phyloP scores from a whole-genome alignment of 2,113 vertebrate species.

The Nesoenas mayeri region DNA sequence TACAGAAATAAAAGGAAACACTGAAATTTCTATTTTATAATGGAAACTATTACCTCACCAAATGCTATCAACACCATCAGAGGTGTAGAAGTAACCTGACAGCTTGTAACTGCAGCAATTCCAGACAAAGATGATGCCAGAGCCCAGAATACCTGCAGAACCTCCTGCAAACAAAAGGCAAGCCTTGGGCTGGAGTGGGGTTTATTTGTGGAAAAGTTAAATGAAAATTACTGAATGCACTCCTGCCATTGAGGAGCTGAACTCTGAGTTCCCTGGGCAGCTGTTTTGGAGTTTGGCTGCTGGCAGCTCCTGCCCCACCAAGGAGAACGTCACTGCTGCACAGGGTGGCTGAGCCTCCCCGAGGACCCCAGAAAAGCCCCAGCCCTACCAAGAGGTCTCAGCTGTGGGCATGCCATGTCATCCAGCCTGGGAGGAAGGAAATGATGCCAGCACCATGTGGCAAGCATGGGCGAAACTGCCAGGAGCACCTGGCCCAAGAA shows the following conservation, averaged over 20 bases:
- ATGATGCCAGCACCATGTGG: fast-evolving
- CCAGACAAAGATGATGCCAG: not conserved
- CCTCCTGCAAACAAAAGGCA: not conserved
- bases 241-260: not conserved
- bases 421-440: not conserved
- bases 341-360: not conserved
- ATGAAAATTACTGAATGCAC: not conserved
- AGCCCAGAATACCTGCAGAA: not conserved
- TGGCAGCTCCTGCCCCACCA: not conserved
- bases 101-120: not conserved
- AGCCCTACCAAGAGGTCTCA: not conserved
- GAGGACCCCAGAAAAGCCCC: not conserved
- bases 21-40: not conserved
- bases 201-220: not conserved
- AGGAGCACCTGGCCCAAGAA: not conserved
- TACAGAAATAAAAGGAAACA: conserved; percentile 54
- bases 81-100: not conserved
- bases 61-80: conserved; percentile 4
- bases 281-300: not conserved
- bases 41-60: conserved; percentile 47
- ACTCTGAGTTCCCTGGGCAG: not conserved
- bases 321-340: fast-evolving
- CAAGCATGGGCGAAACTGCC: not conserved
- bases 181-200: not conserved
- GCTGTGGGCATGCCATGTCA: not conserved